Evolutionary conservation across 2,113 vertebrate species (phyloP).

Genomic region (Tylochromis polylepis): DNA sequence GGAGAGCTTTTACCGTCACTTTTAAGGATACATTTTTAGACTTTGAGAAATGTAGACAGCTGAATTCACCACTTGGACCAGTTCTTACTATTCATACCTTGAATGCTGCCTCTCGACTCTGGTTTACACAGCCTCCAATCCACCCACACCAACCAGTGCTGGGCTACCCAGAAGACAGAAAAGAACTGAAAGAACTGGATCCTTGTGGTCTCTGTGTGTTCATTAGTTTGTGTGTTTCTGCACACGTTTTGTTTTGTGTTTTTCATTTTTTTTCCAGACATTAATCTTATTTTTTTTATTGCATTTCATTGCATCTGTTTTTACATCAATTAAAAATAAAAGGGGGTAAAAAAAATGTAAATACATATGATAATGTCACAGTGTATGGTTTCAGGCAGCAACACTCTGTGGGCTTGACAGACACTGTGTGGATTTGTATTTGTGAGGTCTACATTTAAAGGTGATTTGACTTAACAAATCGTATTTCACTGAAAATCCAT

Average conservation of each 20-base stretch:
- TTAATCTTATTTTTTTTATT: not conserved
- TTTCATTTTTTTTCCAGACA: not conserved
- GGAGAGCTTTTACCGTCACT: not conserved
- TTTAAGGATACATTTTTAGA: not conserved
- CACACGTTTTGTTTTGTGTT: not conserved
- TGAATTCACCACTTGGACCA: not conserved
- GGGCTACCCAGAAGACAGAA: conserved; percentile 17
- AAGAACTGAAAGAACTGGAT: not conserved
- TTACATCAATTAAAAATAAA: not conserved
- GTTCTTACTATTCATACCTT: not conserved
- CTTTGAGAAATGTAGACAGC: not conserved
- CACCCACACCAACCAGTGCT: conserved; percentile 10
- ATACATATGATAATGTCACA: not conserved
- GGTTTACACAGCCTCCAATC: conserved; percentile 12
- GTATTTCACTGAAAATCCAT: not conserved
- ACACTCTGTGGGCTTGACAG: not conserved
- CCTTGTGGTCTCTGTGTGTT: not conserved
- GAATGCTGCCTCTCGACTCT: not conserved
- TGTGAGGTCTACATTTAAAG: not conserved
- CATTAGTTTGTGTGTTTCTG: not conserved
- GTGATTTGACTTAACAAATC: not conserved
- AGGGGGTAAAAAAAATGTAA: not conserved
- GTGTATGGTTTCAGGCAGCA: not conserved
- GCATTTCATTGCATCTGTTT: not conserved
- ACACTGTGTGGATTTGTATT: not conserved